Evolutionary conservation across 1,140 invertebrate genomes (phyloP).

Genomic region (Brachionus sp.): DNA sequence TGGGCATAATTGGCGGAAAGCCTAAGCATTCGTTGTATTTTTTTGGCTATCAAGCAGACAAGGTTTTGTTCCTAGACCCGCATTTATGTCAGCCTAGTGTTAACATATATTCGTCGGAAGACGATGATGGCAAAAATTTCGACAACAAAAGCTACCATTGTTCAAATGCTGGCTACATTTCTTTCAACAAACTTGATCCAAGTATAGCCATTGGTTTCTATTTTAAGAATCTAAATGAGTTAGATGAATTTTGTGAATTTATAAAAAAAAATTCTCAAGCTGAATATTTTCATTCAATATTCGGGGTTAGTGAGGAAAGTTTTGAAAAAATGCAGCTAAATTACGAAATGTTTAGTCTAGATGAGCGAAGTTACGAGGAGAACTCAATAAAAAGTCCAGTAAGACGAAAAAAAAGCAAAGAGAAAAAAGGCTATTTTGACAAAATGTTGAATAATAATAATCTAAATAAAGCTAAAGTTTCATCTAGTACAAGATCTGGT

Average conservation of each 20-base stretch:
- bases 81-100: slow-evolving; percentile 86
- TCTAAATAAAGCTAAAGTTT: not conserved
- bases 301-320: not conserved
- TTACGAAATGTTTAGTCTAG: slow-evolving; percentile 21
- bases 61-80: slow-evolving; percentile 83
- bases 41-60: slow-evolving; percentile 68
- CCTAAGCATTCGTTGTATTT: slow-evolving; percentile 88
- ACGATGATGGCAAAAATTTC: slow-evolving; percentile 12
- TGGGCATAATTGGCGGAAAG: slow-evolving; percentile 84
- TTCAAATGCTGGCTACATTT: slow-evolving; percentile 76
- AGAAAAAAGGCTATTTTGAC: not conserved
- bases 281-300: not conserved
- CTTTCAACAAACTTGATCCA: slow-evolving; percentile 82
- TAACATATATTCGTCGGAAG: slow-evolving; percentile 60
- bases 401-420: not conserved
- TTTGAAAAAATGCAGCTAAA: slow-evolving; percentile 12
- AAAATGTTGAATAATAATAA: not conserved
- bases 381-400: not conserved
- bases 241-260: slow-evolving; percentile 60
- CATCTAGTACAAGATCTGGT: not conserved
- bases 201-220: slow-evolving; percentile 87
- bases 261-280: not conserved
- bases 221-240: slow-evolving; percentile 71
- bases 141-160: slow-evolving; percentile 73
- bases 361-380: not conserved